These are phyloP conservation scores for Itoplectis maculator DNA, from an alignment of 2,888 invertebrate genomes.

Conservation along the genomic window DNA sequence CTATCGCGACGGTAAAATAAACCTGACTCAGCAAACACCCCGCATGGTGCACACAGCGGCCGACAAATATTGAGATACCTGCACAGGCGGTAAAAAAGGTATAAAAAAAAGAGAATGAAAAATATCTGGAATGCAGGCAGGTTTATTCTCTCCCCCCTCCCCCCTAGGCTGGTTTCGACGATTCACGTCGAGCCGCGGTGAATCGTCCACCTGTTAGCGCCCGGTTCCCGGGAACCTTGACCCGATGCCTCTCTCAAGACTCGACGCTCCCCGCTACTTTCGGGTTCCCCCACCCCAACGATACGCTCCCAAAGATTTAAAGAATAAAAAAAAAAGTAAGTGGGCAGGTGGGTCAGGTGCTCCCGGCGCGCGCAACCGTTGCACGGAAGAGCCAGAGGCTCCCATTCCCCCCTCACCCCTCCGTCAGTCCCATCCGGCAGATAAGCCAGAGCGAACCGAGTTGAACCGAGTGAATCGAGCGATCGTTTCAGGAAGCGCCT, in stretches of 20 bases:
- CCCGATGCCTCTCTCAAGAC: slow-evolving; percentile 39
- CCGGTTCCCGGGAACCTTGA: slow-evolving; percentile 49
- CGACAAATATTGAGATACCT: slow-evolving; percentile 19
- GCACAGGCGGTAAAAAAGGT: slow-evolving; percentile 13
- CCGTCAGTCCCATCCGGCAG: slow-evolving; percentile 53
- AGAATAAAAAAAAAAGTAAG: slow-evolving; percentile 30
- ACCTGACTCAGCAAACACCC: slow-evolving; percentile 6
- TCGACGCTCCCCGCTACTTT: slow-evolving; percentile 25
- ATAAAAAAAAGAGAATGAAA: slow-evolving; percentile 38
- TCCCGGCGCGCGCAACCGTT: slow-evolving; percentile 53
- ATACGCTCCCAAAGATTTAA: neutral
- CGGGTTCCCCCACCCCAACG: slow-evolving; percentile 41
- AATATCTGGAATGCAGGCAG: slow-evolving; percentile 37
- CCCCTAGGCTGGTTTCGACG: slow-evolving; percentile 37
- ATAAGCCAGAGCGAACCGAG: slow-evolving; percentile 23
- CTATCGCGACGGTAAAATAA: neutral
- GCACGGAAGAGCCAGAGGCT: slow-evolving; percentile 27
- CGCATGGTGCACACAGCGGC: neutral
- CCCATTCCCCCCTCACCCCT: neutral
- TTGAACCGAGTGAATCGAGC: no score
- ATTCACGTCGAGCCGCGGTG: slow-evolving; percentile 25
- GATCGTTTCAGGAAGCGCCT: slow-evolving; percentile 33
- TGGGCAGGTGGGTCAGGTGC: slow-evolving; percentile 33
- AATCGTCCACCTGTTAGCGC: slow-evolving; percentile 39
- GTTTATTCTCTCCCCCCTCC: no score